Evolutionary conservation across 2,113 vertebrate genomes (phyloP), one percentile per base, ranked within the genome.

Genomic region (Rhinolophus ferrumequinum): DNA sequence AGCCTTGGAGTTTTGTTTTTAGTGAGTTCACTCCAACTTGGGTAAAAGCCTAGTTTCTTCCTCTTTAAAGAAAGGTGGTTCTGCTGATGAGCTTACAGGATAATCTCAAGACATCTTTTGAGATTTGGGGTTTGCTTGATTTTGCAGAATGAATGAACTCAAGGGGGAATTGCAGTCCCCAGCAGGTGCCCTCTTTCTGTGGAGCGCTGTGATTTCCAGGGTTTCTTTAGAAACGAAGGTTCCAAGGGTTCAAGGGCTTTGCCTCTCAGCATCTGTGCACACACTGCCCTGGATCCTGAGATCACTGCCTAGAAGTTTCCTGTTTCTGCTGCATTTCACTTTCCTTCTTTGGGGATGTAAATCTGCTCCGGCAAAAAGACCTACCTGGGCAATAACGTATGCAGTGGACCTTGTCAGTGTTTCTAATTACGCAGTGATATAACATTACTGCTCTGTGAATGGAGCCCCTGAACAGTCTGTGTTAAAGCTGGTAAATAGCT

Each of bases 191-290:
- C n/a, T 28, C 47, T 67, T 75, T 66, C 58, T 62, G 35, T 24
- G 5, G 28, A 22, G 24, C 38, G 15, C 38, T 28, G 35, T 44
- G 72, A 58, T 47, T 44, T 15, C 66, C 18, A 4, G 44, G 35
- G 21, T 69, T 86, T 41, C 93, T 70, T 83, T 44, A 88, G 89
- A 95, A 93, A 90, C 84, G 41, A 33, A 52, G 72, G 6, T 28
- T 62, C 54, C 10, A 3, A 58, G 38, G 64, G 19, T 80, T 44
- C 2, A 8, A 13, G 28, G 52, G 41, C 50, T 62, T 35, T 54
- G 41, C 4, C 15, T 82, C 35, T 62, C 69, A 41, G 50, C 35
- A 8, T 38, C 88, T 6, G 41, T 22, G 30, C 0, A 0, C 6
- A 1, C 9, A 19, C 16, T n/a, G 44, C 73, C 14, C 26, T 54